phyloP scores from a whole-genome alignment of 2,888 invertebrate genomes.

The Ormyrus thymus region DNA sequence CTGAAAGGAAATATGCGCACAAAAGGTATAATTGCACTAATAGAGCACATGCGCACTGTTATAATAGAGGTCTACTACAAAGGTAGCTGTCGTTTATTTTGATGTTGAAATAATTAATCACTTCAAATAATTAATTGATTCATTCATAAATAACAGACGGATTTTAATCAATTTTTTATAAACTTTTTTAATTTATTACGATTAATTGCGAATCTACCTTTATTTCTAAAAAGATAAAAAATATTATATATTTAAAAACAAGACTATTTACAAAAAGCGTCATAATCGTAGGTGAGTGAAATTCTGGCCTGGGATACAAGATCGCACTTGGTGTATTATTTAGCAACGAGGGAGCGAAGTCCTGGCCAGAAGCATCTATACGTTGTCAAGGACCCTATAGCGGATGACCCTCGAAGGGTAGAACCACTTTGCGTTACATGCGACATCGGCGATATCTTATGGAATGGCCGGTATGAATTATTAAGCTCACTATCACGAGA shows the following conservation, averaged over 20 bases:
- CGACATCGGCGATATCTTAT: constrained; percentile 83
- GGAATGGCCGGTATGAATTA: constrained; percentile 81
- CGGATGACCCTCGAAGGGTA: constrained; percentile 81
- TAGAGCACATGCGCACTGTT: too few species aligned
- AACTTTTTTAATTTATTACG: too few species aligned
- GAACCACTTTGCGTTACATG: constrained; percentile 93
- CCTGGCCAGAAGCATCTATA: constrained; percentile 93
- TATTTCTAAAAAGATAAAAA: constrained; percentile 6
- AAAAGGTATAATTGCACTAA: too few species aligned
- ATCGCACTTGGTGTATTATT: constrained; percentile 85
- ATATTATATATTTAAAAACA: not conserved
- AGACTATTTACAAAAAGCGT: too few species aligned
- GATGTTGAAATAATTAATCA: too few species aligned
- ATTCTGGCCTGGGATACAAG: constrained; percentile 91
- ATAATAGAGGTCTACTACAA: too few species aligned
- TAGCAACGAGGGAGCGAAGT: constrained; percentile 87
- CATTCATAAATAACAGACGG: too few species aligned
- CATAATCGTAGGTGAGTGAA: constrained; percentile 75
- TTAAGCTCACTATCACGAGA: not conserved
- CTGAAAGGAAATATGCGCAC: too few species aligned
- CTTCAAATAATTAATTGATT: too few species aligned
- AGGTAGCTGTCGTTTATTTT: too few species aligned
- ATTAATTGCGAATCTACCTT: too few species aligned
- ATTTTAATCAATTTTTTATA: too few species aligned
- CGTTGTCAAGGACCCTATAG: constrained; percentile 86